Percentiles rank a stretch among this genome's conserved stretches.
Conservation (phyloP, 2,797 vertebrate genomes). For the Cercopithecus mitis region DNA sequence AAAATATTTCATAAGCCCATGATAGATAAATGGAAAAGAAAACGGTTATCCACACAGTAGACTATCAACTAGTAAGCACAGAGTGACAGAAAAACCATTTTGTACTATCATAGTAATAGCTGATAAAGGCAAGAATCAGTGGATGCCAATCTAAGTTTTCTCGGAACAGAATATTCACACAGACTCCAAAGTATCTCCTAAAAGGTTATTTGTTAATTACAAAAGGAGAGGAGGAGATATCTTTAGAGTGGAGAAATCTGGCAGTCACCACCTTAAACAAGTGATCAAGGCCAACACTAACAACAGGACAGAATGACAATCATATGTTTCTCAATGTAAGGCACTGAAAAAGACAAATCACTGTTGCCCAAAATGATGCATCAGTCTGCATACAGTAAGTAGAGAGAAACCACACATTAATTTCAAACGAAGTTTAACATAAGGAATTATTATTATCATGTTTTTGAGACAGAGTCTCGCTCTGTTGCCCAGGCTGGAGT, state of each 20-base stretch:
- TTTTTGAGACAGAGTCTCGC: background rate
- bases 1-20: background rate
- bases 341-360: background rate
- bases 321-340: background rate
- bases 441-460: background rate
- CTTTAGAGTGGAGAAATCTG: background rate
- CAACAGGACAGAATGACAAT: background rate
- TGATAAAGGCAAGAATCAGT: background rate
- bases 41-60: background rate
- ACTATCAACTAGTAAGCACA: background rate
- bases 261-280: background rate
- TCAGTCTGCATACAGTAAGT: background rate
- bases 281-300: constrained; percentile 1
- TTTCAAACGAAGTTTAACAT: background rate
- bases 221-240: background rate
- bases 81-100: background rate
- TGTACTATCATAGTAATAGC: background rate
- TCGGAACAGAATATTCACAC: background rate
- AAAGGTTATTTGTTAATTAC: background rate
- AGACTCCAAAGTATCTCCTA: background rate
- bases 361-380: background rate
- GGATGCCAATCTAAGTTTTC: background rate
- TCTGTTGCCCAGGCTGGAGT: background rate
- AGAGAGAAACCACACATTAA: background rate
- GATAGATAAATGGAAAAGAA: background rate